Conservation (phyloP, 1,140 invertebrate genomes). For the Trachymyrmex cornetzi region DNA sequence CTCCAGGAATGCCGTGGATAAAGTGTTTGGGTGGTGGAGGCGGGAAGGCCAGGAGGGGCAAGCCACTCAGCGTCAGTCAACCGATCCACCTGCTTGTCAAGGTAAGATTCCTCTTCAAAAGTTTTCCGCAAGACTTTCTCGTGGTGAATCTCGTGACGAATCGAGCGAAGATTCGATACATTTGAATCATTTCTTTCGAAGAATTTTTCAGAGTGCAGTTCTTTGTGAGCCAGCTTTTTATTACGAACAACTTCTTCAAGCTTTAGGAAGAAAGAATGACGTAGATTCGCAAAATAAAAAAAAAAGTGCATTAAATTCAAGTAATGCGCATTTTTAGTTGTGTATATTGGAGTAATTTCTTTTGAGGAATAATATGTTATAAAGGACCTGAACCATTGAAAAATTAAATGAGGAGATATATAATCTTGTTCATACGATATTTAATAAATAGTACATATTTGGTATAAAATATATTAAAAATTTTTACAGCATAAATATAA, state of each 20-base stretch:
- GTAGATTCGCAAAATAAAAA: background rate
- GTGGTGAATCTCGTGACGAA: constrained; percentile 17
- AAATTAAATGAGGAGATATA: background rate
- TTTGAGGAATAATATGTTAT: background rate
- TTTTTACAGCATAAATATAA: background rate
- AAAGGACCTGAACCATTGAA: background rate
- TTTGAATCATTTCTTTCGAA: background rate
- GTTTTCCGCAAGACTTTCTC: constrained; percentile 58
- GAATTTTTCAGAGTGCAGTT: background rate
- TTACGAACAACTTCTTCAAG: background rate
- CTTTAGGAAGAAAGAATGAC: background rate
- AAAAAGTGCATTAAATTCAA: background rate
- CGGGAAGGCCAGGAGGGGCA: constrained; percentile 83
- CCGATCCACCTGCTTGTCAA: constrained; percentile 86
- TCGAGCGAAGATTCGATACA: constrained; percentile 21
- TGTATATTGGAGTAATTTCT: background rate
- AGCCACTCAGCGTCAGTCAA: constrained; percentile 85
- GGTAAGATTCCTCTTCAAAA: constrained; percentile 76
- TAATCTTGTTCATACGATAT: background rate
- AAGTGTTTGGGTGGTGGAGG: constrained; percentile 84
- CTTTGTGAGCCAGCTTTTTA: background rate
- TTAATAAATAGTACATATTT: background rate
- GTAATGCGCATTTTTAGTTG: background rate
- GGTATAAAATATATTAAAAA: background rate
- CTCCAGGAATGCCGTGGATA: constrained; percentile 85